Conservation (phyloP, 2,113 vertebrate species). For the Caracal caracal region DNA sequence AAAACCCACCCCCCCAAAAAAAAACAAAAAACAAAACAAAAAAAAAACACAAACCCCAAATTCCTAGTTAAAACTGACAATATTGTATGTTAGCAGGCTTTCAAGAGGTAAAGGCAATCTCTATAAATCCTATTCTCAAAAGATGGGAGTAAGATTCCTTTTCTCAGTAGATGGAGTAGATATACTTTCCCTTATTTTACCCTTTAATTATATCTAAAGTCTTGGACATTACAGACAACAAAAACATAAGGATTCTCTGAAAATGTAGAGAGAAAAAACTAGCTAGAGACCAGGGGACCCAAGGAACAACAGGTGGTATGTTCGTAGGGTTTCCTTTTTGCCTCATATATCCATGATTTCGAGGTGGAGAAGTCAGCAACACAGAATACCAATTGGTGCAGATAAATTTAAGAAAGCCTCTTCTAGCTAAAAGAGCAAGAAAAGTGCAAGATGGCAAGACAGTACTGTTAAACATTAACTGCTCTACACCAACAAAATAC, state of each 20-base stretch:
- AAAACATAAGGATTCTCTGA: background rate
- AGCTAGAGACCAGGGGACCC: background rate
- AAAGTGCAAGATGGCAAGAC: background rate
- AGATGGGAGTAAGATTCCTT: background rate
- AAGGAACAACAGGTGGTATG: background rate
- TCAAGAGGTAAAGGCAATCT: background rate
- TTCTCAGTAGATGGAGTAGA: background rate
- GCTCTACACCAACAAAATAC: background rate
- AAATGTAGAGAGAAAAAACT: background rate
- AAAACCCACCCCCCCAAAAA: no score
- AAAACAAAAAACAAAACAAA: background rate
- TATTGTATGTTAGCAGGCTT: background rate
- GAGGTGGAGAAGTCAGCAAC: background rate
- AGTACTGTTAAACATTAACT: background rate
- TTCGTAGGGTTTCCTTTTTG: background rate
- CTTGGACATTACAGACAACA: background rate
- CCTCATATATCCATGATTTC: background rate
- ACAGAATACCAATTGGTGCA: background rate
- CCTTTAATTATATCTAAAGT: background rate
- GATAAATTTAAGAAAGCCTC: rapidly evolving
- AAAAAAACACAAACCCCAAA: background rate
- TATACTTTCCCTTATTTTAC: background rate
- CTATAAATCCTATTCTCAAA: background rate
- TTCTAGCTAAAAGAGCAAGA: background rate
- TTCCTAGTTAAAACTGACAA: background rate